Percentiles rank a stretch among this genome's conserved stretches.
These are phyloP conservation scores for Nasua narica DNA, from an alignment of 2,797 vertebrate genomes.

Conservation along the genomic window DNA sequence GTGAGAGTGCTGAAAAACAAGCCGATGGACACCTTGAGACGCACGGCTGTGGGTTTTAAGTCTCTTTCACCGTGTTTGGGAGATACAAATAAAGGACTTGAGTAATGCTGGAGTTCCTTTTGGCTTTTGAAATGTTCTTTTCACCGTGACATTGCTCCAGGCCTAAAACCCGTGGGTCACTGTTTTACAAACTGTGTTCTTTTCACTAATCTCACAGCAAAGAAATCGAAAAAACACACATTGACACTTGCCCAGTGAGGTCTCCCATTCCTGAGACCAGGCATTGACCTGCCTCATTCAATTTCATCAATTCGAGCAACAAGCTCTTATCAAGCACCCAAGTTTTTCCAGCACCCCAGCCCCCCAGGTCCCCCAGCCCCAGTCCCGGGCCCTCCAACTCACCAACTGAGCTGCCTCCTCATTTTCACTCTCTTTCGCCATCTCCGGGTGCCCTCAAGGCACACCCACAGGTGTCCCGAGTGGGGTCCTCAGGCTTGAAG, in stretches of 20 bases:
- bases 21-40: neutral
- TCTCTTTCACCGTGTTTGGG: neutral
- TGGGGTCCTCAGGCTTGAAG: neutral
- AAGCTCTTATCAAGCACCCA: neutral
- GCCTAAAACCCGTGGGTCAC: neutral
- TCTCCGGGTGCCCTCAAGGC: neutral
- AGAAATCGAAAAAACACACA: neutral
- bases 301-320: neutral
- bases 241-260: neutral
- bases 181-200: neutral
- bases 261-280: neutral
- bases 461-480: neutral
- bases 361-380: too few species aligned
- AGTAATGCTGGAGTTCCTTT: neutral
- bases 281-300: neutral
- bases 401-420: neutral
- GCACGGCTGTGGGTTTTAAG: neutral
- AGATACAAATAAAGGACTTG: neutral
- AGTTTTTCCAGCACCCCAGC: fast-evolving
- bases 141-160: neutral
- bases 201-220: neutral
- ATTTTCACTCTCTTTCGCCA: neutral
- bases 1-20: neutral
- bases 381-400: neutral
- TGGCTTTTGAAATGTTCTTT: slow-evolving; percentile 1